Percentiles rank a stretch among this genome's conserved stretches.
phyloP scores from a whole-genome alignment of 2,888 invertebrate species.

The Carcina quercana region DNA sequence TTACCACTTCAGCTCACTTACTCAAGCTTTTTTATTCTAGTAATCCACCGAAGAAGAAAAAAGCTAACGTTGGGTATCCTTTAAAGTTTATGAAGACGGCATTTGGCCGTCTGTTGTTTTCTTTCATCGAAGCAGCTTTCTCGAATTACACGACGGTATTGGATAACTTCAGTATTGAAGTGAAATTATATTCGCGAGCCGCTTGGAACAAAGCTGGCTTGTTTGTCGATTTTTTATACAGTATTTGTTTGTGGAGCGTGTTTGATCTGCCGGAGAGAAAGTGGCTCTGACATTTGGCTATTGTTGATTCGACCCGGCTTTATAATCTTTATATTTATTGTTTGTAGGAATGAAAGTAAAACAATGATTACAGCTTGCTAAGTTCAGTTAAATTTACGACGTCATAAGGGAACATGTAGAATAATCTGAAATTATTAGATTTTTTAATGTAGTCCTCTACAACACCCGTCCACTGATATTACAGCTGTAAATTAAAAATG shows the following conservation, averaged over 20 bases:
- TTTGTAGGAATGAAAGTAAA: constrained; percentile 33
- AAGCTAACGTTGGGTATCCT: too few relatives aligned
- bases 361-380: constrained; percentile 13
- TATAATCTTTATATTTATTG: too few relatives aligned
- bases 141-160: constrained; percentile 22
- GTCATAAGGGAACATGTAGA: too few relatives aligned
- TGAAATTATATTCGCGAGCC: constrained; percentile 23
- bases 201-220: constrained; percentile 21
- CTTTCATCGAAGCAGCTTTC: constrained; percentile 27
- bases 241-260: constrained; percentile 28
- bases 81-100: too few relatives aligned
- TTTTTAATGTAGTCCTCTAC: too few relatives aligned
- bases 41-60: too few relatives aligned
- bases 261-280: constrained; percentile 27
- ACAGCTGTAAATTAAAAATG: too few relatives aligned
- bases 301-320: constrained; percentile 26
- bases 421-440: too few relatives aligned
- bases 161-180: constrained; percentile 25
- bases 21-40: too few relatives aligned
- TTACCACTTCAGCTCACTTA: too few relatives aligned
- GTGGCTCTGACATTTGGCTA: constrained; percentile 35
- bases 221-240: constrained; percentile 23
- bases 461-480: too few relatives aligned
- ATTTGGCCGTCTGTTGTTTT: constrained; percentile 5
- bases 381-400: too few relatives aligned